Evolutionary conservation across 2,888 invertebrate genomes (phyloP).

Genomic region (Nephrotoma guestfalica): DNA sequence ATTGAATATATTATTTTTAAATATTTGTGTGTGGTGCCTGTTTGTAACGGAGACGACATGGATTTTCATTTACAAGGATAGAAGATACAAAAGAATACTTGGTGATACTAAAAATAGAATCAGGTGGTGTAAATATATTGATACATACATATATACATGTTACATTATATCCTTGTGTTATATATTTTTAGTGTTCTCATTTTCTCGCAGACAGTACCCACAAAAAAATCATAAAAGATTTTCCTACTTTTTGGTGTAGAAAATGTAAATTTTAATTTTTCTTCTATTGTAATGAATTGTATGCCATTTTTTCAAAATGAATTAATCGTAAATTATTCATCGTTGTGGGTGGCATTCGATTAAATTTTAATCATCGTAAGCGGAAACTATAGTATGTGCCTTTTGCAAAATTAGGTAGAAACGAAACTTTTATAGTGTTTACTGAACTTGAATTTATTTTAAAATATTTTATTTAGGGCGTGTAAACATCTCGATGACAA

Average conservation of each 20-base stretch:
- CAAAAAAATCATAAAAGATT: not conserved
- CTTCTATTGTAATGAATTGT: not conserved
- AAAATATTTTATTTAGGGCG: not conserved
- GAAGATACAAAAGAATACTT: not conserved
- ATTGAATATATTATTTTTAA: not conserved
- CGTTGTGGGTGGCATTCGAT: not conserved
- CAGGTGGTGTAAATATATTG: not conserved
- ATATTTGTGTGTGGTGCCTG: not conserved
- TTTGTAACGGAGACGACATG: not conserved
- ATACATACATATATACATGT: not conserved
- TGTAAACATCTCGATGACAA: not conserved
- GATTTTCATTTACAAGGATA: not conserved
- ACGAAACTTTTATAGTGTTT: not conserved
- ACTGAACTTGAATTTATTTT: not conserved
- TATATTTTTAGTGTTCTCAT: not conserved
- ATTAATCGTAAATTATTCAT: not conserved
- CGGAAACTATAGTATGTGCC: not conserved
- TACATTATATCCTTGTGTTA: not conserved
- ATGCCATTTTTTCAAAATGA: not conserved
- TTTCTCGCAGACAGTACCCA: not conserved
- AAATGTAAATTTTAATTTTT: not conserved
- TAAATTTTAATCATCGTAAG: not conserved
- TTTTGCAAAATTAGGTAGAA: not conserved
- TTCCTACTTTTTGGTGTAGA: not conserved
- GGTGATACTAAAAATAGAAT: constrained; percentile 1